Evolutionary conservation across 2,797 vertebrate genomes (phyloP).

Genomic region (Phaenicophaeus curvirostris): DNA sequence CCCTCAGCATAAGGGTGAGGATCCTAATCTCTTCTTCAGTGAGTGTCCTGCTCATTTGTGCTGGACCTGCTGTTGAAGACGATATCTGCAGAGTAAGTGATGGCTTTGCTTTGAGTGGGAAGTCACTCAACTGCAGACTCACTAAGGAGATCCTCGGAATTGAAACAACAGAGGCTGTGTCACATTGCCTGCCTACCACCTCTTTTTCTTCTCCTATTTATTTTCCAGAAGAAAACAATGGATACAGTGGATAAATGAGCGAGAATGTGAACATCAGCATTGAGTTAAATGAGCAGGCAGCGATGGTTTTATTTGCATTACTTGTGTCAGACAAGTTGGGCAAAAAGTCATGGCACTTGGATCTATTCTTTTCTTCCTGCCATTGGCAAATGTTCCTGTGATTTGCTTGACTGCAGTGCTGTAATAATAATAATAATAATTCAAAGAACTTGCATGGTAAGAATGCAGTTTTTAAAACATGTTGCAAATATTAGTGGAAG

Average conservation of each 20-base stretch:
- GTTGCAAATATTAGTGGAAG: background rate
- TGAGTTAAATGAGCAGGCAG: background rate
- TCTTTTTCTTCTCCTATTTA: background rate
- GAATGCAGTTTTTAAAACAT: background rate
- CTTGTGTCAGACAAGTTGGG: background rate
- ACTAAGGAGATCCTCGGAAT: background rate
- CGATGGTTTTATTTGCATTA: background rate
- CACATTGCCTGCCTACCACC: background rate
- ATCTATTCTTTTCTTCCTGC: background rate
- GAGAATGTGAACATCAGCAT: background rate
- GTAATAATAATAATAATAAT: background rate
- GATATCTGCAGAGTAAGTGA: background rate
- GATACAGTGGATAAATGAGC: background rate
- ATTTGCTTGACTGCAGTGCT: background rate
- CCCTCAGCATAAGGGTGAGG: background rate
- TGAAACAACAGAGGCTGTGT: background rate
- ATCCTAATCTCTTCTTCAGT: background rate
- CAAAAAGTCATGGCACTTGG: background rate
- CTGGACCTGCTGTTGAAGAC: background rate
- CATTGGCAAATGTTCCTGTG: background rate
- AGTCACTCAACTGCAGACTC: background rate
- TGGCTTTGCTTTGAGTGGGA: background rate
- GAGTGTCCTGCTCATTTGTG: background rate
- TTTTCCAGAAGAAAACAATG: background rate
- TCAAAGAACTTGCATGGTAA: background rate